A percentile compares a stretch with the other conserved stretches of the same genome.
phyloP scores from a whole-genome alignment of 2,888 invertebrate genomes.

The Oegoconia quadripuncta region DNA sequence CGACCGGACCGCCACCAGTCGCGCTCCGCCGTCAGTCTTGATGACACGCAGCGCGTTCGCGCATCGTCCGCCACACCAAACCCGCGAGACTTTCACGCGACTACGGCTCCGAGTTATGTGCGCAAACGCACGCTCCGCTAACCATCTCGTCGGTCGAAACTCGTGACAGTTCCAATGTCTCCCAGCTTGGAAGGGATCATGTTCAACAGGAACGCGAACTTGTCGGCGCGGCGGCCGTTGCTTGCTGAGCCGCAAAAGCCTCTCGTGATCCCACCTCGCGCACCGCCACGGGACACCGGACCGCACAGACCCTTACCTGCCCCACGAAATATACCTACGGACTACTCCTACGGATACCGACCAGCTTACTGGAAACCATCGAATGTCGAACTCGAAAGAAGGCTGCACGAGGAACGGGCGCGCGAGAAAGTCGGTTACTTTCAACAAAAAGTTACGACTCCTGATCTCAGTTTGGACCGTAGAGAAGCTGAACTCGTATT shows the following conservation, averaged over 20 bases:
- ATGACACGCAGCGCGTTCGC: conserved; percentile 33
- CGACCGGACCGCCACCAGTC: conserved; percentile 39
- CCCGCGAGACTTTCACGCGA: conserved; percentile 17
- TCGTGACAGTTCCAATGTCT: conserved; percentile 74
- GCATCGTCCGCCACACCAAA: conserved; percentile 23
- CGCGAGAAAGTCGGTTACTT: conserved; percentile 73
- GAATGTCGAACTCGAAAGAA: conserved; percentile 69
- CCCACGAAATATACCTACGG: conserved; percentile 47
- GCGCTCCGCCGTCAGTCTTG: conserved; percentile 38
- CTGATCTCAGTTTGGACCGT: conserved; percentile 65
- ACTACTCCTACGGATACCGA: conserved; percentile 55
- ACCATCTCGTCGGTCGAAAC: conserved; percentile 37
- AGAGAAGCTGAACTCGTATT: conserved; percentile 71
- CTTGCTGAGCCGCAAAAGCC: conserved; percentile 73
- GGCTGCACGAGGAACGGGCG: conserved; percentile 62
- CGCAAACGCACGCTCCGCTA: conserved; percentile 61
- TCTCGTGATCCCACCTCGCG: conserved; percentile 64
- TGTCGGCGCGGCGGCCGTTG: conserved; percentile 72
- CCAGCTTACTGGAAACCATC: conserved; percentile 71
- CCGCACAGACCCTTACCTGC: conserved; percentile 57
- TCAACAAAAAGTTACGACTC: conserved; percentile 67
- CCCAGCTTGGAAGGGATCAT: conserved; percentile 74
- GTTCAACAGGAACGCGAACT: conserved; percentile 72
- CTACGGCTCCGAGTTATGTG: conserved; percentile 55
- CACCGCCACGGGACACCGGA: conserved; percentile 64